These are phyloP conservation scores for Itoplectis maculator DNA, from an alignment of 2,888 invertebrate genomes.

Conservation along the genomic window DNA sequence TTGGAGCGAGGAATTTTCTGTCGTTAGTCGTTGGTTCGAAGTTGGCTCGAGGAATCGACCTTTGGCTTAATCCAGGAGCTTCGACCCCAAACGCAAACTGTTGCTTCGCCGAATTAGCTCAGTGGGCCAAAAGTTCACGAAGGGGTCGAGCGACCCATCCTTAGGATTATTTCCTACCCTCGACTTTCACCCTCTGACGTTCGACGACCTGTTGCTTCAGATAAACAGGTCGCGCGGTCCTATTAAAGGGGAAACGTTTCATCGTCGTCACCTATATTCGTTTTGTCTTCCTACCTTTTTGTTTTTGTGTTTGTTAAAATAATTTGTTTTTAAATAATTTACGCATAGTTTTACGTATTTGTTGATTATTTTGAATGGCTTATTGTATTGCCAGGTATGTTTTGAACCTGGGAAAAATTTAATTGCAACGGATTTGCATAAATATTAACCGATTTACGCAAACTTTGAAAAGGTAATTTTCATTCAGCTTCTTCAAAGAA, in stretches of 20 bases:
- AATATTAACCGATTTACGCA: too few relatives aligned
- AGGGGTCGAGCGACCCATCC: neutral
- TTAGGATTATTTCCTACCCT: neutral
- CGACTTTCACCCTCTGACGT: constrained; percentile 1
- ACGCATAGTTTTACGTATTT: too few relatives aligned
- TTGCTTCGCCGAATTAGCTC: constrained; percentile 40
- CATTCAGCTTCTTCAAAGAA: too few relatives aligned
- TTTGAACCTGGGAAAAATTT: too few relatives aligned
- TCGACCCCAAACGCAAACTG: constrained; percentile 23
- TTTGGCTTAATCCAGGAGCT: neutral
- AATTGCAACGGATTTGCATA: too few relatives aligned
- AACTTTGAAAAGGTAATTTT: too few relatives aligned
- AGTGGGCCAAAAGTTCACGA: constrained; percentile 1
- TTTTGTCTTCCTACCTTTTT: neutral
- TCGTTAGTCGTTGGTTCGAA: too few relatives aligned
- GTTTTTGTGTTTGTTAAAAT: too few relatives aligned
- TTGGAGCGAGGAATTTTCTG: constrained; percentile 42
- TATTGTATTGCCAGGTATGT: too few relatives aligned
- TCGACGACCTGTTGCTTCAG: constrained; percentile 25
- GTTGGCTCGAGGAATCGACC: neutral
- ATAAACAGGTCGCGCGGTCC: constrained; percentile 28
- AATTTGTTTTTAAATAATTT: too few relatives aligned
- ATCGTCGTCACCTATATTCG: neutral
- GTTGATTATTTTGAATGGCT: neutral
- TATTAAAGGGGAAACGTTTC: constrained; percentile 35